These are phyloP conservation scores for Nanger granti DNA, from an alignment of 2,113 vertebrate species.

Conservation along the genomic window DNA sequence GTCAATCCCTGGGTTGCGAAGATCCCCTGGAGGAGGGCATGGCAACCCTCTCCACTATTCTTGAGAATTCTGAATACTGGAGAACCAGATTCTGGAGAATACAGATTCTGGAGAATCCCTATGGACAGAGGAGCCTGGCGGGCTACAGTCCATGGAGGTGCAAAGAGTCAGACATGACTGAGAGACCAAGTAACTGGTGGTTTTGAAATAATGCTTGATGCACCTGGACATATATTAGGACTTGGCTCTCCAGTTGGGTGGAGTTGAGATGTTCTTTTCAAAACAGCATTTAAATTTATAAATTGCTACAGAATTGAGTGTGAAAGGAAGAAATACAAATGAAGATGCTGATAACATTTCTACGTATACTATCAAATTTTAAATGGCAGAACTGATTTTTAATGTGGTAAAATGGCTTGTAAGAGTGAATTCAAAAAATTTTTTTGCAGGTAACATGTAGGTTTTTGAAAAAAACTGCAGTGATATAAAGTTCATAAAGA, in stretches of 20 bases:
- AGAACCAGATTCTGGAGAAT: background rate
- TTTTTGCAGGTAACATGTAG: conserved; percentile 2
- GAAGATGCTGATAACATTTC: conserved; percentile 11
- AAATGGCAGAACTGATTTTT: conserved; percentile 41
- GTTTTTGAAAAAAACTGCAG: conserved; percentile 48
- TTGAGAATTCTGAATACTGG: background rate
- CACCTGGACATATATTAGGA: conserved; percentile 2
- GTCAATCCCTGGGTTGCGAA: background rate
- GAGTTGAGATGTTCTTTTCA: conserved; percentile 17
- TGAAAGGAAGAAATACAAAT: conserved; percentile 30
- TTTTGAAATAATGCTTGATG: conserved; percentile 36
- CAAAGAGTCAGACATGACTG: background rate
- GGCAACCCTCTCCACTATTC: background rate
- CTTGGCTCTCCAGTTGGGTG: background rate
- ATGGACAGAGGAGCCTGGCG: background rate
- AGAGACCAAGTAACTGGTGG: background rate
- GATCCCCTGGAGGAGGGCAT: background rate
- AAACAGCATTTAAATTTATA: conserved; percentile 42
- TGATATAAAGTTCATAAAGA: conserved; percentile 41
- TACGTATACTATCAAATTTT: conserved; percentile 23
- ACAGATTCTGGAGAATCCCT: background rate
- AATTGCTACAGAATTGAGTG: background rate
- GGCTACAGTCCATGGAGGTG: background rate
- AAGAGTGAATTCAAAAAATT: conserved; percentile 19
- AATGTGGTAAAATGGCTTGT: conserved; percentile 49